Percentiles rank a stretch among this genome's conserved stretches.
Evolutionary conservation across 2,888 invertebrate genomes (phyloP).

Genomic region (Shargacucullia verbasci): DNA sequence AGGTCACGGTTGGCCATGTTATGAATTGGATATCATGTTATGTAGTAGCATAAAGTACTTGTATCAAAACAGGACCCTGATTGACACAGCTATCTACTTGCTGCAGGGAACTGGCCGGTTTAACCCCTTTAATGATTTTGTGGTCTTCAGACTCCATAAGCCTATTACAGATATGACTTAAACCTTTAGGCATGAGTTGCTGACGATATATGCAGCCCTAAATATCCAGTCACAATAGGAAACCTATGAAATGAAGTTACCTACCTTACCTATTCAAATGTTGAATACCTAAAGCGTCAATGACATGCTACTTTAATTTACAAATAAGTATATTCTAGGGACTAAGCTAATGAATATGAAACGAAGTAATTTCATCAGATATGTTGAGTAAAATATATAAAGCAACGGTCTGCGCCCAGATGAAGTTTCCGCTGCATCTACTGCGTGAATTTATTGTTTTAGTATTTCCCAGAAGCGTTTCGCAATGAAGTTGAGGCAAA

Average conservation of each 20-base stretch:
- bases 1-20: conserved; percentile 8
- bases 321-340: conserved; percentile 6
- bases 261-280: background rate
- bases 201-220: too few species aligned
- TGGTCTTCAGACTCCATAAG: background rate
- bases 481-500: conserved; percentile 47
- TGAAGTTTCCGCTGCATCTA: conserved; percentile 37
- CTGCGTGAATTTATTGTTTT: conserved; percentile 37
- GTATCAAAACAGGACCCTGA: too few species aligned
- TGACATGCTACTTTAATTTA: too few species aligned
- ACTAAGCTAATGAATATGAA: conserved; percentile 2
- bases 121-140: background rate
- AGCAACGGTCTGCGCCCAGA: conserved; percentile 10
- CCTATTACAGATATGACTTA: conserved; percentile 1
- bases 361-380: conserved; percentile 6
- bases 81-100: background rate
- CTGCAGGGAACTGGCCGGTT: background rate
- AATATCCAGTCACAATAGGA: conserved; percentile 11
- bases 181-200: too few species aligned
- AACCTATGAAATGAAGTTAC: conserved; percentile 14
- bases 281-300: too few species aligned
- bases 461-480: conserved; percentile 39
- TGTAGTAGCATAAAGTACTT: too few species aligned
- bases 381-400: conserved; percentile 15
- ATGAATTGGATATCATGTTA: too few species aligned